A percentile compares a stretch with the other conserved stretches of the same genome.
Evolutionary conservation across 1,140 invertebrate genomes (phyloP).

Genomic region (Ptiloglossa arizonensis): DNA sequence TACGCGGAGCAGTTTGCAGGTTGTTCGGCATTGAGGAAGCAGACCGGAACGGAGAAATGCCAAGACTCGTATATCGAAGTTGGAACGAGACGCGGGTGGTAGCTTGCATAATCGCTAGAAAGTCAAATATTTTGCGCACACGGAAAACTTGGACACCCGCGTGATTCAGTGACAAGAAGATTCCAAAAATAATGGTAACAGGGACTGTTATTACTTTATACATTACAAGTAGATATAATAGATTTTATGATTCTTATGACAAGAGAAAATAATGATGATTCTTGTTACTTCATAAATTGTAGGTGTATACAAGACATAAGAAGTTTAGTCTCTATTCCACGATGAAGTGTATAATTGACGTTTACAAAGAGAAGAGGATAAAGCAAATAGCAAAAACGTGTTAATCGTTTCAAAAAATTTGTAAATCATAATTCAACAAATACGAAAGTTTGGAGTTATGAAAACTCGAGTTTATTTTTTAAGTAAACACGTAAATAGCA

Average conservation of each 20-base stretch:
- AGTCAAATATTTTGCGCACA: background rate
- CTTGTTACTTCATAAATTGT: slow-evolving; percentile 19
- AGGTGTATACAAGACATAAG: background rate
- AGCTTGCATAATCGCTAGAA: background rate
- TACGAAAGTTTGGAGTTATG: no score
- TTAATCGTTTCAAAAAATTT: no score
- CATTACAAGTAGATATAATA: slow-evolving; percentile 3
- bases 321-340: no score
- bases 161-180: background rate
- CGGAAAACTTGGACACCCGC: background rate
- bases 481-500: slow-evolving; percentile 32
- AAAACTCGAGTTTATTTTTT: no score
- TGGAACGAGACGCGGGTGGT: background rate
- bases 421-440: no score
- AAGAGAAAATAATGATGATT: background rate
- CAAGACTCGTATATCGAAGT: slow-evolving; percentile 14
- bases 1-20: background rate
- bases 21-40: slow-evolving; percentile 1
- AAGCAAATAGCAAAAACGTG: no score
- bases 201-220: background rate
- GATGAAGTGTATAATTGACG: no score
- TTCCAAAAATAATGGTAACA: background rate
- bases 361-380: no score
- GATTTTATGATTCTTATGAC: no score
- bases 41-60: background rate